Conservation (phyloP, 2,888 invertebrate species). For the Carabus problematicus region DNA sequence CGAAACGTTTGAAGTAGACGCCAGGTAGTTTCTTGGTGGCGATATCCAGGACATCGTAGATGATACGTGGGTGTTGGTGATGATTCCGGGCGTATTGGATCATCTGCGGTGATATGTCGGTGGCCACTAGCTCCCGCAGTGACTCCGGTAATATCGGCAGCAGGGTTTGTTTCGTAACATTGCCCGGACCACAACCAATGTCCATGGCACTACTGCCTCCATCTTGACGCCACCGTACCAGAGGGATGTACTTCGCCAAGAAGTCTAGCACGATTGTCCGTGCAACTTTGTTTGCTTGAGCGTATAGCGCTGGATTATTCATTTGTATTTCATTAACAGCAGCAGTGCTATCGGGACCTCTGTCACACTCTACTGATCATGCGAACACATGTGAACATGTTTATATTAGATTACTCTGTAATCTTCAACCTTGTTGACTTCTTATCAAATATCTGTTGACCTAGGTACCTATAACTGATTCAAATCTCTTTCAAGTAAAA, state of each 20-base stretch:
- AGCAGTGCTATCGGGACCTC: too few relatives aligned
- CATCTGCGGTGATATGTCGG: conserved; percentile 73
- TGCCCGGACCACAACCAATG: conserved; percentile 73
- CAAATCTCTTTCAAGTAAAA: too few relatives aligned
- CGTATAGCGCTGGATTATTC: background rate
- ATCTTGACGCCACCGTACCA: conserved; percentile 61
- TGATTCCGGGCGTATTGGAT: conserved; percentile 65
- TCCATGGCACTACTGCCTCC: conserved; percentile 63
- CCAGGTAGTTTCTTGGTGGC: conserved; percentile 59
- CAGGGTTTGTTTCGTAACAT: conserved; percentile 66
- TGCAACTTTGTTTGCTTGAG: background rate
- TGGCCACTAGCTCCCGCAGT: conserved; percentile 61
- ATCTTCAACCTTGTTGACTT: too few relatives aligned
- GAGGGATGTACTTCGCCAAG: background rate
- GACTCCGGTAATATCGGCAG: conserved; percentile 64
- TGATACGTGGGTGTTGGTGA: conserved; percentile 55
- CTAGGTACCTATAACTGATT: too few relatives aligned
- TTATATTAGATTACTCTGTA: too few relatives aligned
- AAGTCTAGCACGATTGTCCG: background rate
- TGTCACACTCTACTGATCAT: too few relatives aligned
- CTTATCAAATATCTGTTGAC: too few relatives aligned
- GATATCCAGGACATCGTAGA: conserved; percentile 62
- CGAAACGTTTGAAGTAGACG: conserved; percentile 60
- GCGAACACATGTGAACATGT: too few relatives aligned
- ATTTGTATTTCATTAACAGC: background rate